Conservation (phyloP, 1,140 invertebrate species). For the Metaphire vulgaris region DNA sequence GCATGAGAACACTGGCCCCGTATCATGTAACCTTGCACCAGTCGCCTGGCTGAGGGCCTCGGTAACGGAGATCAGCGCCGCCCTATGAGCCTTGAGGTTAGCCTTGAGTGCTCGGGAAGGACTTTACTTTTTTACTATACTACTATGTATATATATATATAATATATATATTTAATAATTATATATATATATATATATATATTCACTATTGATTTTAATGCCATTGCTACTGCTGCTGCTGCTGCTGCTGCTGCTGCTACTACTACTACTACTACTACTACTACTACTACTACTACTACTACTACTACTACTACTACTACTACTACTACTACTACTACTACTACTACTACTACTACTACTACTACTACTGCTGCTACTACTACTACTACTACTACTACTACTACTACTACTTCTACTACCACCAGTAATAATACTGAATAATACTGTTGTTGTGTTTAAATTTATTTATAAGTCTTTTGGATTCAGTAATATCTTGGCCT, state of each 20-base stretch:
- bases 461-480: too few relatives aligned
- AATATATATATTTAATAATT: too few relatives aligned
- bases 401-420: background rate
- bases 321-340: constrained; percentile 3
- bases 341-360: constrained; percentile 2
- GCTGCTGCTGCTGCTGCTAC: background rate
- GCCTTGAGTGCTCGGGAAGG: too few relatives aligned
- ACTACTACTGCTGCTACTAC: background rate
- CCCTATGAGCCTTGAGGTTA: too few relatives aligned
- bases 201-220: background rate
- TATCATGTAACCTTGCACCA: too few relatives aligned
- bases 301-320: constrained; percentile 2
- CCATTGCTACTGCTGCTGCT: background rate
- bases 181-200: too few relatives aligned
- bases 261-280: constrained; percentile 3
- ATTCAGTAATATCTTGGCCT: too few relatives aligned
- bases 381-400: constrained; percentile 3
- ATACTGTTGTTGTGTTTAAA: background rate
- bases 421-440: background rate
- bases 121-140: too few relatives aligned
- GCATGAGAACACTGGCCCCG: too few relatives aligned
- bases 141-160: too few relatives aligned
- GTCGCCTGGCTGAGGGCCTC: too few relatives aligned
- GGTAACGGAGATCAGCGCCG: too few relatives aligned
- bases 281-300: constrained; percentile 2